Evolutionary conservation across 2,888 invertebrate species (phyloP).

Genomic region (Lucinisca nassula): DNA sequence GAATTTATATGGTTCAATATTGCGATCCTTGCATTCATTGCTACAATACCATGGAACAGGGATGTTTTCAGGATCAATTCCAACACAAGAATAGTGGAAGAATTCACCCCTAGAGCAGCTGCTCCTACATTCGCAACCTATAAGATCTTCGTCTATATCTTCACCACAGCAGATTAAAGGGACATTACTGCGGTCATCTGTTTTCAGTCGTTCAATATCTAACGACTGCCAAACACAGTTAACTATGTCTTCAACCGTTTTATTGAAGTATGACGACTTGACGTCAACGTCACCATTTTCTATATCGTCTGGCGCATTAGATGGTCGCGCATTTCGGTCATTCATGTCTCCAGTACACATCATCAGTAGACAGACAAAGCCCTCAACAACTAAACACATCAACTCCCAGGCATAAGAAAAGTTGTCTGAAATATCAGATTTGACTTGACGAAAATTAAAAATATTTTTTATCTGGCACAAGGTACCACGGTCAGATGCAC

Average conservation of each 20-base stretch:
- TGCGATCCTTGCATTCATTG: constrained; percentile 26
- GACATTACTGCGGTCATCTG: neutral
- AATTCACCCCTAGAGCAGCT: constrained; percentile 48
- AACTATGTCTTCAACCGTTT: constrained; percentile 9
- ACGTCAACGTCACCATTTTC: neutral
- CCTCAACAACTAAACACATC: constrained; percentile 45
- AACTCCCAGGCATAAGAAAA: constrained; percentile 67
- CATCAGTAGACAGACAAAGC: constrained; percentile 11
- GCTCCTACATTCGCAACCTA: constrained; percentile 41
- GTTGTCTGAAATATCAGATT: constrained; percentile 53
- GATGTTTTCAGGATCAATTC: constrained; percentile 21
- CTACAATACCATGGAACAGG: constrained; percentile 32
- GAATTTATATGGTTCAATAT: constrained; percentile 29
- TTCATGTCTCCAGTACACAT: neutral
- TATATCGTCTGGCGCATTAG: constrained; percentile 18
- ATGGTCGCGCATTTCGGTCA: constrained; percentile 5
- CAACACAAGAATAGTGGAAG: constrained; percentile 43
- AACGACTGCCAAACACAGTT: constrained; percentile 20
- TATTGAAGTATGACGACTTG: constrained; percentile 24
- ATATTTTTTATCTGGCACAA: constrained; percentile 49
- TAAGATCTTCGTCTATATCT: constrained; percentile 43
- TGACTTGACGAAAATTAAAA: constrained; percentile 56
- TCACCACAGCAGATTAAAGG: constrained; percentile 43
- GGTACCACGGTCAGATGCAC: constrained; percentile 43
- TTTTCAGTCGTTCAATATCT: constrained; percentile 24